phyloP scores from a whole-genome alignment of 2,888 invertebrate genomes.

The Phanerotoma sp. region DNA sequence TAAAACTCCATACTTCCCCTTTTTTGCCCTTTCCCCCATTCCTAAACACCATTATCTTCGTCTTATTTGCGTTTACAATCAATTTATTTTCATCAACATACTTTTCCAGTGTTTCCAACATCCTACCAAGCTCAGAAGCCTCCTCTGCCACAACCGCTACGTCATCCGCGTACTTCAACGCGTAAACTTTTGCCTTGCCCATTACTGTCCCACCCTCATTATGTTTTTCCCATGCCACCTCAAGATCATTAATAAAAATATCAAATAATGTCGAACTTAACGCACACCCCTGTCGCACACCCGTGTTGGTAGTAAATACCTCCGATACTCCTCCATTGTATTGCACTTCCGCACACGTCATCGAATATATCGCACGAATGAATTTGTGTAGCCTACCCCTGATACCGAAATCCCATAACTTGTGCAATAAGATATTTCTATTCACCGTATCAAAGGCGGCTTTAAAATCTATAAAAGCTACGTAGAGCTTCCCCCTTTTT shows the following conservation, averaged over 20 bases:
- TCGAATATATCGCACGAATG: background rate
- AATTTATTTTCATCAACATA: background rate
- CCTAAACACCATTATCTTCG: conserved; percentile 17
- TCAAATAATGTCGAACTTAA: background rate
- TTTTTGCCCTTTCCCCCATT: conserved; percentile 7
- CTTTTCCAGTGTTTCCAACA: conserved; percentile 11
- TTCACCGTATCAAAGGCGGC: background rate
- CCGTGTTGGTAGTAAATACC: background rate
- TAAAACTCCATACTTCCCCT: conserved; percentile 8
- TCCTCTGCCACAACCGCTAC: conserved; percentile 16
- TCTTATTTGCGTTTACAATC: conserved; percentile 14
- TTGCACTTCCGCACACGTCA: background rate
- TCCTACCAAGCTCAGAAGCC: conserved; percentile 3
- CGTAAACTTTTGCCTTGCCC: conserved; percentile 10
- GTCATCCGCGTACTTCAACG: conserved; percentile 23
- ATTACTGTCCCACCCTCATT: conserved; percentile 6
- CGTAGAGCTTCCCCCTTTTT: background rate
- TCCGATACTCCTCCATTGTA: background rate
- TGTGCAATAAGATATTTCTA: background rate
- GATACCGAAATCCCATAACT: background rate
- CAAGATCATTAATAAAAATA: background rate
- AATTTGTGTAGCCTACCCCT: background rate
- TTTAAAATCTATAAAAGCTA: background rate
- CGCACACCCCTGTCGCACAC: background rate
- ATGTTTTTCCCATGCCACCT: conserved; percentile 5